These are phyloP conservation scores for Trichomycterus rosablanca DNA, from an alignment of 2,113 vertebrate species.

Conservation along the genomic window DNA sequence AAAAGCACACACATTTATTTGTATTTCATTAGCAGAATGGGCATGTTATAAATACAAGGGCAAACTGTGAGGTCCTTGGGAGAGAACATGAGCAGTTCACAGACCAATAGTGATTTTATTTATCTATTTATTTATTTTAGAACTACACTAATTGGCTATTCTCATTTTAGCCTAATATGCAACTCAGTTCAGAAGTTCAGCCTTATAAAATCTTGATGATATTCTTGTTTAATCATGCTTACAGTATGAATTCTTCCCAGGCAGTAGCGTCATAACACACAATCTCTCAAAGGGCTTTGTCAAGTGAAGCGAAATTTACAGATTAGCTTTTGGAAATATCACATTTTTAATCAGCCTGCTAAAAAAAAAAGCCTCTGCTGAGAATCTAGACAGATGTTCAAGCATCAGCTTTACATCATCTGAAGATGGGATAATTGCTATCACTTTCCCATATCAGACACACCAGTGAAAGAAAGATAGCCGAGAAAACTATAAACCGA, in stretches of 20 bases:
- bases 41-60: constrained; percentile 12
- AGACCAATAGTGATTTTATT: too few species aligned
- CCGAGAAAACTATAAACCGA: neutral
- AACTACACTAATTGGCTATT: neutral
- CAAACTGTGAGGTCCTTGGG: constrained; percentile 3
- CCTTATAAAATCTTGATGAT: too few species aligned
- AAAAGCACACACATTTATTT: too few species aligned
- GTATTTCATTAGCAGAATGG: constrained; percentile 1
- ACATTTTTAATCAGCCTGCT: constrained; percentile 13
- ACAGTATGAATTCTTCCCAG: neutral
- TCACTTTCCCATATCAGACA: neutral
- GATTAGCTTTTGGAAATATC: constrained; percentile 31
- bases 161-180: too few species aligned
- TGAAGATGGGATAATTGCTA: constrained; percentile 21
- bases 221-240: too few species aligned
- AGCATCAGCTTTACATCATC: constrained; percentile 16
- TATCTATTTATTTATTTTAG: too few species aligned
- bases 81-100: too few species aligned
- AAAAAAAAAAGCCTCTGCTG: constrained; percentile 4
- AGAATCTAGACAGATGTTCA: constrained; percentile 9
- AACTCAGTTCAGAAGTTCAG: too few species aligned
- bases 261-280: neutral
- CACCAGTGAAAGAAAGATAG: too few species aligned
- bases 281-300: neutral
- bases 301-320: constrained; percentile 16